phyloP scores from a whole-genome alignment of 1,140 invertebrate species.

The Gryllus bimaculatus region DNA sequence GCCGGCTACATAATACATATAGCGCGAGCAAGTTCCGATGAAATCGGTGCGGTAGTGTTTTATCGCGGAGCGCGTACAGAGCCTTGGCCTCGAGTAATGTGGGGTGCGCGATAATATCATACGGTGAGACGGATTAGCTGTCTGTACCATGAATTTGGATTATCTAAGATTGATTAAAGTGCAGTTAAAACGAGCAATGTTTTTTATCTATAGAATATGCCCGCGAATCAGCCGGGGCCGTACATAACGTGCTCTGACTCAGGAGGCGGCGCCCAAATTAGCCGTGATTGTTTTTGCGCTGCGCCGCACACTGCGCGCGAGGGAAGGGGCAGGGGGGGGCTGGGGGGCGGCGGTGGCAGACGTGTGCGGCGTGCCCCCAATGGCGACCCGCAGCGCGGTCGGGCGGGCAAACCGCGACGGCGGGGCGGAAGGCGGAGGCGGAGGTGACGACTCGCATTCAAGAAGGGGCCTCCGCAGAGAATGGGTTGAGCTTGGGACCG shows the following conservation, averaged over 20 bases:
- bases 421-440: neutral
- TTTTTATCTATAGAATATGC: conserved; percentile 22
- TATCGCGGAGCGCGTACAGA: neutral
- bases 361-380: neutral
- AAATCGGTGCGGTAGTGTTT: conserved; percentile 15
- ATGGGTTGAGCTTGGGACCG: neutral
- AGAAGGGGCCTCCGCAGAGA: neutral
- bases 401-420: neutral
- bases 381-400: neutral
- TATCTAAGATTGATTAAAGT: conserved; percentile 28
- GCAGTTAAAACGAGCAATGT: conserved; percentile 24
- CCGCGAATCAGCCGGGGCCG: conserved; percentile 15
- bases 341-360: neutral
- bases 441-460: neutral
- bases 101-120: conserved; percentile 23
- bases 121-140: conserved; percentile 26
- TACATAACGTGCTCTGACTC: conserved; percentile 13
- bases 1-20: neutral
- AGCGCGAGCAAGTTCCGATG: conserved; percentile 16
- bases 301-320: too few species aligned
- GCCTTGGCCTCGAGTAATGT: conserved; percentile 18
- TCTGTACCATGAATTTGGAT: conserved; percentile 26
- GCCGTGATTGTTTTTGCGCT: conserved; percentile 18
- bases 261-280: conserved; percentile 14
- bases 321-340: neutral